Percentiles rank a stretch among this genome's conserved stretches.
These are phyloP conservation scores for Patella vulgata DNA, from an alignment of 1,140 invertebrate species.

Conservation along the genomic window DNA sequence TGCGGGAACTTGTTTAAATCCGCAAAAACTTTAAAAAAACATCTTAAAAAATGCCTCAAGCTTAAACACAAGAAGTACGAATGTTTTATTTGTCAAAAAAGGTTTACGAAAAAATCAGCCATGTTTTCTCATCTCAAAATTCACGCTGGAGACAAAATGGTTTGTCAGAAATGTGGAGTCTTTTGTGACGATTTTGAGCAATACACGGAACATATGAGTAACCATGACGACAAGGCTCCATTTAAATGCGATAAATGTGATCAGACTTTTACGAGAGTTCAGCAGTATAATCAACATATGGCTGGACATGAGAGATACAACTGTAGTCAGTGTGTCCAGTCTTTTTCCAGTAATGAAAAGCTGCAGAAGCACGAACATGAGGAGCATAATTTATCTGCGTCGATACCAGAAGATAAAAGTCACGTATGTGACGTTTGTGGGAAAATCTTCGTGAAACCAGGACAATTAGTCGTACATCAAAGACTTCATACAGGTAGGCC, in stretches of 20 bases:
- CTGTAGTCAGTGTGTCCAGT: slow-evolving; percentile 9
- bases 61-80: slow-evolving; percentile 1
- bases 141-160: slow-evolving; percentile 45
- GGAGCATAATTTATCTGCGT: no score
- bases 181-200: slow-evolving; percentile 35
- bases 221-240: slow-evolving; percentile 38
- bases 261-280: slow-evolving; percentile 32
- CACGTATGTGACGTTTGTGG: neutral
- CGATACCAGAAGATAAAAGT: no score
- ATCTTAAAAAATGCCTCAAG: slow-evolving; percentile 9
- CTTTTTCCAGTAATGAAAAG: slow-evolving; percentile 3
- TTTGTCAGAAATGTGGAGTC: slow-evolving; percentile 53
- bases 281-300: slow-evolving; percentile 46
- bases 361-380: slow-evolving; percentile 5
- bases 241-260: slow-evolving; percentile 48
- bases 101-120: slow-evolving; percentile 33
- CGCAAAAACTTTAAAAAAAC: slow-evolving; percentile 7
- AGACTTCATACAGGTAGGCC: slow-evolving; percentile 15
- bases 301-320: slow-evolving; percentile 32
- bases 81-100: slow-evolving; percentile 37
- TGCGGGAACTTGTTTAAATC: slow-evolving; percentile 24
- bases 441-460: neutral
- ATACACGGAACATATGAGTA: slow-evolving; percentile 40
- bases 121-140: slow-evolving; percentile 45
- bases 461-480: neutral